Percentiles rank a stretch among this genome's conserved stretches.
These are phyloP conservation scores for Pinna nobilis DNA, from an alignment of 1,140 invertebrate species.

Conservation along the genomic window DNA sequence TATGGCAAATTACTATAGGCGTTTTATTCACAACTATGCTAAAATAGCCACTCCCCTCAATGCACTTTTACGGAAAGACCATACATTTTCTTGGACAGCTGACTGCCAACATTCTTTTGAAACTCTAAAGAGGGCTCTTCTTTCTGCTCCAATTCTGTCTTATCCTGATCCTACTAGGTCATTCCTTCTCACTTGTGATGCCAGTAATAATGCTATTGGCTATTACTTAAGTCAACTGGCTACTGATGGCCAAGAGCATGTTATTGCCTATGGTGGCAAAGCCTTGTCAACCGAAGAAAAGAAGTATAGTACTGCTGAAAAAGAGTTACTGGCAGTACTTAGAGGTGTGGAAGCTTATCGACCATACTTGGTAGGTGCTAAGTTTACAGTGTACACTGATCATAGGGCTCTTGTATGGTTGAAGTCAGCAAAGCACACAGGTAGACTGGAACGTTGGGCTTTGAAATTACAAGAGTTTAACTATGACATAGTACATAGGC, in stretches of 20 bases:
- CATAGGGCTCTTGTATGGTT: slow-evolving; percentile 25
- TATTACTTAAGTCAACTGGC: slow-evolving; percentile 21
- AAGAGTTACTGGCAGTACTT: slow-evolving; percentile 20
- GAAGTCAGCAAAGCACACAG: slow-evolving; percentile 22
- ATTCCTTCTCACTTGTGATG: slow-evolving; percentile 36
- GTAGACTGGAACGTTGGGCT: slow-evolving; percentile 1
- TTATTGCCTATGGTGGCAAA: slow-evolving; percentile 37
- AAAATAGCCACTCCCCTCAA: slow-evolving; percentile 64
- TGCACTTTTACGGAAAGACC: slow-evolving; percentile 2
- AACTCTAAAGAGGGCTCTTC: slow-evolving; percentile 44
- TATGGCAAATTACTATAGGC: slow-evolving; percentile 69
- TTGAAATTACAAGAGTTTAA: background rate
- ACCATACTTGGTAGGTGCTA: slow-evolving; percentile 6
- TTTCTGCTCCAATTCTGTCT: slow-evolving; percentile 45
- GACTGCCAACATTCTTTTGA: background rate
- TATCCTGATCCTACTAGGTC: slow-evolving; percentile 34
- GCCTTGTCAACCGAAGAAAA: slow-evolving; percentile 9
- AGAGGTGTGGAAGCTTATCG: slow-evolving; percentile 25
- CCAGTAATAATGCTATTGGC: slow-evolving; percentile 21
- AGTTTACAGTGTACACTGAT: slow-evolving; percentile 25
- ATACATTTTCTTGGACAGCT: slow-evolving; percentile 25
- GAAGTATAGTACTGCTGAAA: slow-evolving; percentile 21
- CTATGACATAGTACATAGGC: slow-evolving; percentile 5
- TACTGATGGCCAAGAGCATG: slow-evolving; percentile 16
- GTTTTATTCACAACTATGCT: slow-evolving; percentile 68